phyloP scores from a whole-genome alignment of 2,113 vertebrate species.

The Triplophysa tibetana region DNA sequence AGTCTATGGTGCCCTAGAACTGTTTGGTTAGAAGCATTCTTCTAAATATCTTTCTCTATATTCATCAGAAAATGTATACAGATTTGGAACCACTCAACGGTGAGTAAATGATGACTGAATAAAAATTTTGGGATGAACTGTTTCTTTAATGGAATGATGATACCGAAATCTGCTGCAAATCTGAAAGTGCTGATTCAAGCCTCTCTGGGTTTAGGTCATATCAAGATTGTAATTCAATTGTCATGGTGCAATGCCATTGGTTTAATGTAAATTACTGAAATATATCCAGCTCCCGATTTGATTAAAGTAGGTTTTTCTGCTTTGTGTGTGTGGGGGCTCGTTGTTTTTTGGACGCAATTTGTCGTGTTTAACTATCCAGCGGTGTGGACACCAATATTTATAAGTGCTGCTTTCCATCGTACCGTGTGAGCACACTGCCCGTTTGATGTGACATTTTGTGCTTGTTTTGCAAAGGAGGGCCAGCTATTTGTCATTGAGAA shows the following conservation, averaged over 20 bases:
- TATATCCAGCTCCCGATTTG: too few relatives aligned
- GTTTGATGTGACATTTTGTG: slow-evolving; percentile 41
- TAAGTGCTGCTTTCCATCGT: slow-evolving; percentile 17
- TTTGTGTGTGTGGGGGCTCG: not conserved
- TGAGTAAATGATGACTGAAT: too few relatives aligned
- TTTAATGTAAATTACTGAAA: slow-evolving; percentile 4
- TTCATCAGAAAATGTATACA: too few relatives aligned
- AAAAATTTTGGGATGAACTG: too few relatives aligned
- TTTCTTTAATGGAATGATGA: not conserved
- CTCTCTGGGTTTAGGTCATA: not conserved
- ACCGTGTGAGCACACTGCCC: slow-evolving; percentile 11
- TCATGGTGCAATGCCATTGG: not conserved
- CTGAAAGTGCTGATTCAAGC: slow-evolving; percentile 6
- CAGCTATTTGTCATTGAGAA: slow-evolving; percentile 47
- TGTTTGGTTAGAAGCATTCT: too few relatives aligned
- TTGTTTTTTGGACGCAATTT: not conserved
- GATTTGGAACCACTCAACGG: too few relatives aligned
- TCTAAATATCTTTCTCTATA: too few relatives aligned
- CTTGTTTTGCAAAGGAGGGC: slow-evolving; percentile 32
- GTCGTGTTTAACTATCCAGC: not conserved
- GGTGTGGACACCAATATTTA: slow-evolving; percentile 16
- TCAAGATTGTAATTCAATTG: slow-evolving; percentile 4
- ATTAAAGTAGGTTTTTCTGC: not conserved
- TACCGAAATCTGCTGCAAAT: too few relatives aligned
- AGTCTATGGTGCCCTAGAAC: too few relatives aligned